These are phyloP conservation scores for Thecocarcelia acutangulata DNA, from an alignment of 2,888 invertebrate species.

Conservation along the genomic window DNA sequence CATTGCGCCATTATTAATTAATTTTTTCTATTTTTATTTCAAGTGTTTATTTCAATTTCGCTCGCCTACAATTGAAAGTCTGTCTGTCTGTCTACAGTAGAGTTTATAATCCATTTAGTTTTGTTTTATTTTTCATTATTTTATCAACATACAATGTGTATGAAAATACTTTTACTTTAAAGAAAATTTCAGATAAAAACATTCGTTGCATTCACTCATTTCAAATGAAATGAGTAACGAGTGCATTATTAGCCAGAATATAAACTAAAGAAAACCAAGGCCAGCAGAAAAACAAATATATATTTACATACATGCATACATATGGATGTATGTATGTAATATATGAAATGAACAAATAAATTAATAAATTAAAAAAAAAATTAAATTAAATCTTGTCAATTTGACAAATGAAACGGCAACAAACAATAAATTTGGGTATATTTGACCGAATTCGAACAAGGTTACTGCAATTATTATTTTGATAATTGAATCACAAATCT, in stretches of 20 bases:
- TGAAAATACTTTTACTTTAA: conserved; percentile 2
- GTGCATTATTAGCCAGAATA: conserved; percentile 60
- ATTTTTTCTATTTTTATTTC: too few relatives aligned
- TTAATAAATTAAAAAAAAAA: conserved; percentile 55
- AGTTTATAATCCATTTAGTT: too few relatives aligned
- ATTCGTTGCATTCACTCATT: conserved; percentile 47
- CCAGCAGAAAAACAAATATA: conserved; percentile 20
- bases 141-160: conserved; percentile 16
- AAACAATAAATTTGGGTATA: conserved; percentile 25
- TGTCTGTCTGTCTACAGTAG: too few relatives aligned
- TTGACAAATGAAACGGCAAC: conserved; percentile 60
- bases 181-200: conserved; percentile 20
- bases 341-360: conserved; percentile 50
- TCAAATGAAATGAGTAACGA: conserved; percentile 52
- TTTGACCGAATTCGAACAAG: conserved; percentile 62
- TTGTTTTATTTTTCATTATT: not conserved
- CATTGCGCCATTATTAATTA: too few relatives aligned
- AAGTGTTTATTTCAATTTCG: too few relatives aligned
- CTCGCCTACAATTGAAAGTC: too few relatives aligned
- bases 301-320: too few relatives aligned
- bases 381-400: conserved; percentile 57
- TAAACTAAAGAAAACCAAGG: conserved; percentile 57
- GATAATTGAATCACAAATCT: conserved; percentile 23
- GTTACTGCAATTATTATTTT: conserved; percentile 50
- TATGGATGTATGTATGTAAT: not conserved